Percentiles rank a stretch among this genome's conserved stretches.
phyloP scores from a whole-genome alignment of 2,113 vertebrate genomes.

The Camelus dromedarius region DNA sequence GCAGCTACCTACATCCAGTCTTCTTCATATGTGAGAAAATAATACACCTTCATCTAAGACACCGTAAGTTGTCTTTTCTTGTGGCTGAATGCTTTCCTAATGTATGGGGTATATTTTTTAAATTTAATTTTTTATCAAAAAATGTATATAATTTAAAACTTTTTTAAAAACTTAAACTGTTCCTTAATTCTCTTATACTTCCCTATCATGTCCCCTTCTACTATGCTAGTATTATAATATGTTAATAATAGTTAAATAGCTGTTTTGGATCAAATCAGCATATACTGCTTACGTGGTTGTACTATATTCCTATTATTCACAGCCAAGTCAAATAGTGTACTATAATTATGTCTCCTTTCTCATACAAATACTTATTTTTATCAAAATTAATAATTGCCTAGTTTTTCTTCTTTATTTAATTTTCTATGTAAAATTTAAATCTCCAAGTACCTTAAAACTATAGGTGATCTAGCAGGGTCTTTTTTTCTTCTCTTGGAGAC shows the following conservation, averaged over 20 bases:
- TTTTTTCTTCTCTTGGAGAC: background rate
- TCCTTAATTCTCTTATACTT: background rate
- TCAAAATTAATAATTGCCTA: constrained; percentile 13
- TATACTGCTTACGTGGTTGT: constrained; percentile 39
- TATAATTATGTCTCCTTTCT: constrained; percentile 8
- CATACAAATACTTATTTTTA: constrained; percentile 47
- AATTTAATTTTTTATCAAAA: background rate
- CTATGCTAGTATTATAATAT: constrained; percentile 35
- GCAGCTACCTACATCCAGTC: constrained; percentile 17
- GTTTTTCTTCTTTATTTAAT: constrained; percentile 2
- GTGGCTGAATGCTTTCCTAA: background rate
- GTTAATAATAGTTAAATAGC: background rate
- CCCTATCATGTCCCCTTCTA: background rate
- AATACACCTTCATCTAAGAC: background rate
- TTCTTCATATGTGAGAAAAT: constrained; percentile 44
- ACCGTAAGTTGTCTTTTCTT: constrained; percentile 16
- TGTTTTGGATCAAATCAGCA: constrained; percentile 23
- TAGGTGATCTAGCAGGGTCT: background rate
- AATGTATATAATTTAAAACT: constrained; percentile 14
- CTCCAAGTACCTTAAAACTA: constrained; percentile 36
- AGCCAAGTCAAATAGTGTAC: constrained; percentile 16
- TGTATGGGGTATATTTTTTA: background rate
- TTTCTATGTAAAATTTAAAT: constrained; percentile 57
- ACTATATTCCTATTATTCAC: constrained; percentile 3
- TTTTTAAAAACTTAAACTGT: background rate